These are phyloP conservation scores for Spatulosminthurus flaviceps DNA, from an alignment of 2,888 invertebrate species.

Conservation along the genomic window DNA sequence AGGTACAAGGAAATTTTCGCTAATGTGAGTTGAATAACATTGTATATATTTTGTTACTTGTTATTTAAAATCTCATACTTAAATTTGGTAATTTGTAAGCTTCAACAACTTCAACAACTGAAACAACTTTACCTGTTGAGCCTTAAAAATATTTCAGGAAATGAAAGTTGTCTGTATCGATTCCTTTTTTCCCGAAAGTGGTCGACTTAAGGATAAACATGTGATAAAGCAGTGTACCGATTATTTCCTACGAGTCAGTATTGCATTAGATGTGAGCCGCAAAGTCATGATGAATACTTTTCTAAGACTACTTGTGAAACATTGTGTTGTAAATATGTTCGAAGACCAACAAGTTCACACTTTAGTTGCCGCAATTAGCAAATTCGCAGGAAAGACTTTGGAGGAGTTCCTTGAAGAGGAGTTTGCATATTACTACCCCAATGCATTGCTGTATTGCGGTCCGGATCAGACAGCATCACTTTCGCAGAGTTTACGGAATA, in stretches of 20 bases:
- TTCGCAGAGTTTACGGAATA: neutral
- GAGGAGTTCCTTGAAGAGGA: conserved; percentile 30
- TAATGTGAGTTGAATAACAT: conserved; percentile 22
- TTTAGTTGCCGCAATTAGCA: conserved; percentile 24
- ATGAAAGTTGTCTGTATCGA: conserved; percentile 27
- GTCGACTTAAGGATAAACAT: neutral
- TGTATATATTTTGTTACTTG: neutral
- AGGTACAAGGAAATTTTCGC: conserved; percentile 16
- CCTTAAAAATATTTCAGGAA: conserved; percentile 18
- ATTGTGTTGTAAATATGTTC: conserved; percentile 21
- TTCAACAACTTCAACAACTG: no score
- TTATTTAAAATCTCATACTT: no score
- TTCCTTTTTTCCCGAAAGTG: neutral
- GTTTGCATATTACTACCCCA: conserved; percentile 43
- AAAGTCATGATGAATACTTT: conserved; percentile 15
- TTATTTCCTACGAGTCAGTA: conserved; percentile 26
- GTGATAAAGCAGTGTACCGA: neutral
- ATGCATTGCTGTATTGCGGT: conserved; percentile 8
- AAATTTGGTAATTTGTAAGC: no score
- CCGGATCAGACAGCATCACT: neutral
- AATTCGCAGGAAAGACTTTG: neutral
- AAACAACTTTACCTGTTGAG: no score
- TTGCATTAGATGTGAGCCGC: conserved; percentile 18
- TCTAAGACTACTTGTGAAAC: conserved; percentile 27
- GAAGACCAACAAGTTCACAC: neutral